phyloP scores from a whole-genome alignment of 2,888 invertebrate species.

The Digitonthophagus gazella region DNA sequence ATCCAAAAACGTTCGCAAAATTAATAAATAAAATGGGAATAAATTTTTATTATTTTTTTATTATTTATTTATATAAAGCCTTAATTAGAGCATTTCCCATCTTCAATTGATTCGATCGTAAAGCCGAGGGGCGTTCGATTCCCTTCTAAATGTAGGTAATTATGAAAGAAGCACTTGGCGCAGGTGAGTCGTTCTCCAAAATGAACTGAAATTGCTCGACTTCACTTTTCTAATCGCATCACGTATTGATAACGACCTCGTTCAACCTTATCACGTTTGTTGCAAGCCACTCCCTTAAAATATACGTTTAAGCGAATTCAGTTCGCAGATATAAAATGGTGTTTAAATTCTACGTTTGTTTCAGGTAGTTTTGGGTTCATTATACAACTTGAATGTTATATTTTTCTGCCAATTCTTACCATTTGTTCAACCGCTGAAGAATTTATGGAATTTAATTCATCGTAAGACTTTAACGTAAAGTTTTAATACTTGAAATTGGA shows the following conservation, averaged over 20 bases:
- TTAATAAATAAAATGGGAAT: too few species aligned
- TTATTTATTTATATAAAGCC: too few species aligned
- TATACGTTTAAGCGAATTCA: neutral
- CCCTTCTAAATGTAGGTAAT: neutral
- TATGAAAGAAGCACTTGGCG: neutral
- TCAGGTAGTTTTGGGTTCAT: neutral
- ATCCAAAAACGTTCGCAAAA: too few species aligned
- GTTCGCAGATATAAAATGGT: neutral
- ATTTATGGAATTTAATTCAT: too few species aligned
- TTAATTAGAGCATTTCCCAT: neutral
- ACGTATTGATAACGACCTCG: conserved; percentile 22
- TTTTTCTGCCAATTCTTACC: too few species aligned
- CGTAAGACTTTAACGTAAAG: neutral
- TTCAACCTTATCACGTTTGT: conserved; percentile 19
- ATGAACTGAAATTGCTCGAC: conserved; percentile 15
- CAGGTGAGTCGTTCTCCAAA: neutral
- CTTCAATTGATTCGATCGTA: neutral
- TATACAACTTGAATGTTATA: neutral
- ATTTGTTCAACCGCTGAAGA: too few species aligned
- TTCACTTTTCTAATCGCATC: conserved; percentile 21
- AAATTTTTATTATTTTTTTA: neutral
- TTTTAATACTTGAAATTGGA: neutral
- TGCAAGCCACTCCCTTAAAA: conserved; percentile 11
- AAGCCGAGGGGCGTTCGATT: neutral
- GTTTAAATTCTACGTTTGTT: neutral